Base-by-base conservation (phyloP, 2,888 invertebrate genomes). In the Mythimna albipuncta region DNA sequence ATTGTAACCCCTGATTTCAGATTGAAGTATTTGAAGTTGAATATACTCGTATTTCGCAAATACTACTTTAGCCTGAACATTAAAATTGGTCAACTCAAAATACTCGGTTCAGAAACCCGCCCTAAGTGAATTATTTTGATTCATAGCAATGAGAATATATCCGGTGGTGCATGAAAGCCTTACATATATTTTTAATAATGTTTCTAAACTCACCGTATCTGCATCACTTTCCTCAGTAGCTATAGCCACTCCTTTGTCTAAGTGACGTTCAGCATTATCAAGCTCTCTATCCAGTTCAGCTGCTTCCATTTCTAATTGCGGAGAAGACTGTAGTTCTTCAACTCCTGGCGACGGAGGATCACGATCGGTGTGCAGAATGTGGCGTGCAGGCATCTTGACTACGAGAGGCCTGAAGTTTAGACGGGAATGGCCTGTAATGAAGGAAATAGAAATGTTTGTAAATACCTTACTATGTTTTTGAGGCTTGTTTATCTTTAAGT, bases 171-270 rank as follows among this genome's bases (percentile, higher is more conserved):
- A 26, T n/a, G 9, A 41, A 32, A 63, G 4, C 19, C 3, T n/a
- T 50, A 50, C 16, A 16, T 6, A 19, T 47, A n/a, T 11, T 69
- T 54, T 13, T n/a, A 26, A 54, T 47, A 9, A 64, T 3, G 32
- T 47, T 38, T 47, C 13, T 50, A 68, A 52, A 92, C 95, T 93
- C 83, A 96, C 96, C 91, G 94, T 94, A 52, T 96, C 96, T 55
- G 90, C 93, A 79, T 96, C 96, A 71, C 95, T 96, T 79, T 96
- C 96, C 68, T 94, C 95, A 1, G 93, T 92, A 32, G 96, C 96
- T 70, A 96, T 92, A 47, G 94, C 91, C 5, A 93, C 92, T 41
- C 91, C 94, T 73, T 89, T 91, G 7, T 94, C 91, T 75, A 96
- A 86, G 57, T 93, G 94, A 50, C 91, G 91, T 77, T 95, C 95